Base-by-base conservation (phyloP, 1,140 invertebrate genomes). In the Zeugodacus cucurbitae region DNA sequence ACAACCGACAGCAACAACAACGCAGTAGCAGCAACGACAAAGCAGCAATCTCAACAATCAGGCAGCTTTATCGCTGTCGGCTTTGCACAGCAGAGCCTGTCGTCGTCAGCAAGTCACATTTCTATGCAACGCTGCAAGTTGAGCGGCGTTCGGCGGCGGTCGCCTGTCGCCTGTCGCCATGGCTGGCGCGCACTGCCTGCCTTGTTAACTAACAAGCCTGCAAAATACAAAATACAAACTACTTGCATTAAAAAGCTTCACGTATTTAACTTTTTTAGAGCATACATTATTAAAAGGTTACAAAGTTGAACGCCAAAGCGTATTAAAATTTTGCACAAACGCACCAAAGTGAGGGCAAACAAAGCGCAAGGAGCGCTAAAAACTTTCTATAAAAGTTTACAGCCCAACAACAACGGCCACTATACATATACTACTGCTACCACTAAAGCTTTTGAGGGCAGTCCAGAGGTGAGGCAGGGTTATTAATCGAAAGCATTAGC, bases 121-220 rank as follows among this genome's bases (percentile, higher is more conserved):
- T 82, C 74, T 29, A 48, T 82, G 44, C 74, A 82, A 82, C 44
- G 2, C 74, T 48, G 74, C 22, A 82, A 26, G n/a, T 74, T 11
- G 34, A n/a, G 44, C 41, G 11, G n/a, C n/a, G 22, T n/a, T 54
- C 48, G 58, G 58, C 26, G n/a, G 0, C 14, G 48, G 14, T 54
- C 48, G 48, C 14, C 48, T 54, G 48, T 54, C 48, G 48, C 48
- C 70, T 78, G 22, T 44, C 70, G 37, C 70, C 74, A 48, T n/a
- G 74, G 11, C 41, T 54, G 41, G n/a, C 22, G 22, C 37, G 41
- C 44, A 8, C 67, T 62, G n/a, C 11, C 58, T 54, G 41, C 37
- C 74, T 82, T 82, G 74, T 82, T 82, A 82, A 82, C 74, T 82
- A 82, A 82, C 74, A 82, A 82, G 74, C 74, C 74, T 82, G 37